Evolutionary conservation across 2,797 vertebrate genomes (phyloP).

Genomic region (Lithobates sylvaticus): DNA sequence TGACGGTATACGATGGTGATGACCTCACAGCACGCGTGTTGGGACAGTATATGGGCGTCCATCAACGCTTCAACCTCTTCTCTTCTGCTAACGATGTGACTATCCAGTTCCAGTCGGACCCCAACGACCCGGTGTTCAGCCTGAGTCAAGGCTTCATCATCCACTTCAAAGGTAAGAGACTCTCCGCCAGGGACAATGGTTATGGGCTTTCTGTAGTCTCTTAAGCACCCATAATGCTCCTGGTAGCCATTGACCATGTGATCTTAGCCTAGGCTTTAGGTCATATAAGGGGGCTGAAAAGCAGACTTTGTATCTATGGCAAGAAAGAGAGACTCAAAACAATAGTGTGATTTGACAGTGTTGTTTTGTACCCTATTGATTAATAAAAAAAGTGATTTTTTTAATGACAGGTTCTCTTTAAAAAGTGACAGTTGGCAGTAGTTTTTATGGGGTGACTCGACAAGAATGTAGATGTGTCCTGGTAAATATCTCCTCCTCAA

Average conservation of each 20-base stretch:
- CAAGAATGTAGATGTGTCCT: too few relatives aligned
- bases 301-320: too few relatives aligned
- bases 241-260: background rate
- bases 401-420: too few relatives aligned
- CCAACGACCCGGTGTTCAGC: conserved; percentile 85
- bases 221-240: background rate
- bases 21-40: conserved; percentile 87
- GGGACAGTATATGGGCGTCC: conserved; percentile 87
- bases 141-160: conserved; percentile 91
- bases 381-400: too few relatives aligned
- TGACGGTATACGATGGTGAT: conserved; percentile 88
- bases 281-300: too few relatives aligned
- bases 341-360: too few relatives aligned
- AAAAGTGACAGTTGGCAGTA: too few relatives aligned
- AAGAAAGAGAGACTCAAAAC: too few relatives aligned
- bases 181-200: background rate
- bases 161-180: conserved; percentile 84
- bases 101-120: conserved; percentile 93
- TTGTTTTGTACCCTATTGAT: too few relatives aligned
- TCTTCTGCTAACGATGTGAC: conserved; percentile 89
- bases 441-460: too few relatives aligned
- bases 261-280: too few relatives aligned
- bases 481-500: too few relatives aligned
- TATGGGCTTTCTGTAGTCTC: background rate
- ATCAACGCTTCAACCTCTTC: conserved; percentile 86